Conservation (phyloP, 2,797 vertebrate species). For the Scyliorhinus canicula region DNA sequence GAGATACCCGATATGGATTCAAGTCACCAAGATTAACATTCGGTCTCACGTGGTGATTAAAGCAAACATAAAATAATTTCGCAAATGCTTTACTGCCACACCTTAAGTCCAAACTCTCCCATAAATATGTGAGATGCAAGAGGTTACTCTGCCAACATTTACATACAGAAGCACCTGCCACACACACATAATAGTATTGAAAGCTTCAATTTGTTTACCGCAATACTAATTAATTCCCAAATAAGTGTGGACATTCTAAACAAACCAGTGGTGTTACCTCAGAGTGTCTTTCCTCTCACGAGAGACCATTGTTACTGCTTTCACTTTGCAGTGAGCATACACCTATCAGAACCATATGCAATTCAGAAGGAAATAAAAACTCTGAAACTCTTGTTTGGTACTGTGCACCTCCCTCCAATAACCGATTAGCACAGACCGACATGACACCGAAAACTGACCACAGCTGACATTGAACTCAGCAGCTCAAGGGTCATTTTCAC, state of each 20-base stretch:
- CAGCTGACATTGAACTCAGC: not conserved
- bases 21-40: not conserved
- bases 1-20: not conserved
- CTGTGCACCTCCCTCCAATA: not conserved
- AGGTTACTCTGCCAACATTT: not conserved
- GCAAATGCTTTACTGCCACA: not conserved
- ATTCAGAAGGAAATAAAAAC: not conserved
- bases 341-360: not conserved
- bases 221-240: conserved; percentile 12
- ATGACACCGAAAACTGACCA: conserved; percentile 45
- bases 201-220: not conserved
- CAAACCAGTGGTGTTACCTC: not conserved
- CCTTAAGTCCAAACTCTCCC: not conserved
- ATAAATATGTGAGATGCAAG: not conserved
- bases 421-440: conserved; percentile 44
- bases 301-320: not conserved
- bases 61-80: not conserved
- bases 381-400: not conserved
- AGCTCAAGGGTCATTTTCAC: conserved; percentile 48
- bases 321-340: not conserved
- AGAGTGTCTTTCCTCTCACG: not conserved
- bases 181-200: not conserved
- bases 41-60: not conserved
- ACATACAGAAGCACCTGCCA: not conserved
- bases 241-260: not conserved